phyloP scores from a whole-genome alignment of 2,113 vertebrate genomes.

The Tangachromis dhanisi region DNA sequence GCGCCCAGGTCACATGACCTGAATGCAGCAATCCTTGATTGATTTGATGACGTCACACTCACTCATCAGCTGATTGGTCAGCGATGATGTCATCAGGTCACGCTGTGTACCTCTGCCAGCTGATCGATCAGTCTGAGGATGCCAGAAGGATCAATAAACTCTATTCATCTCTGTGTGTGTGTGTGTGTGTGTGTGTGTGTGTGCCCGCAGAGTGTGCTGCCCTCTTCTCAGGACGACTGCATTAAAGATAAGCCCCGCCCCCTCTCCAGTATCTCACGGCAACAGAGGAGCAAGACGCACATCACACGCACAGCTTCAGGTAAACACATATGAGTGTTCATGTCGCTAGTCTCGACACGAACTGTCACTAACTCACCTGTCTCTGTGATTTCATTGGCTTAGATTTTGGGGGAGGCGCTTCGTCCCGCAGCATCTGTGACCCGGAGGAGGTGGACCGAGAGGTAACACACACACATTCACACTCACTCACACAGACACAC shows the following conservation, averaged over 20 bases:
- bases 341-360: background rate
- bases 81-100: background rate
- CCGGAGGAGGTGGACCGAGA: slow-evolving; percentile 90
- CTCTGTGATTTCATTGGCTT: background rate
- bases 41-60: background rate
- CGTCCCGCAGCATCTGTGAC: slow-evolving; percentile 81
- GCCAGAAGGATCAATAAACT: background rate
- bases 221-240: slow-evolving; percentile 81
- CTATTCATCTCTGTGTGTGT: background rate
- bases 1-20: background rate
- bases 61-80: background rate
- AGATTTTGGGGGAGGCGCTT: slow-evolving; percentile 79
- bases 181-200: background rate
- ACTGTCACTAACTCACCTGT: slow-evolving; percentile 51
- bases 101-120: background rate
- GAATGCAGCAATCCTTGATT: background rate
- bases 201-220: slow-evolving; percentile 74
- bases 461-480: slow-evolving; percentile 65
- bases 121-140: background rate
- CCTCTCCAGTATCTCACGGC: slow-evolving; percentile 75
- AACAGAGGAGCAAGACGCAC: slow-evolving; percentile 83
- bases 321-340: slow-evolving; percentile 35
- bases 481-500: background rate
- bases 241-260: slow-evolving; percentile 76
- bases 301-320: slow-evolving; percentile 88